Evolutionary conservation across 2,888 invertebrate genomes (phyloP).

Genomic region (Teleogryllus oceanicus): DNA sequence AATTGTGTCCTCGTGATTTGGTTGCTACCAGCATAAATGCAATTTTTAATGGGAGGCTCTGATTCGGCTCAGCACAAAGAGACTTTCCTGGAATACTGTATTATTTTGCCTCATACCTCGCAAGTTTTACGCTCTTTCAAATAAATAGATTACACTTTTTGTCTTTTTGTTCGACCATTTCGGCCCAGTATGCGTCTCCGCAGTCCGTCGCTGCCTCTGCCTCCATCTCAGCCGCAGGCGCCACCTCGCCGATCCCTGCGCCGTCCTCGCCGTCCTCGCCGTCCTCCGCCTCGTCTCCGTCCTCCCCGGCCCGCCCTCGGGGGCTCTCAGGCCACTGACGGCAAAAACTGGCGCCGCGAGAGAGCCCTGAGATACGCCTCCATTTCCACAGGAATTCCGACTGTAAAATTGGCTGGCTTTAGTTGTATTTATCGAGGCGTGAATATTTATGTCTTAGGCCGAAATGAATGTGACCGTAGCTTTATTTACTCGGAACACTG

Average conservation of each 20-base stretch:
- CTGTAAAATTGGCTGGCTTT: neutral
- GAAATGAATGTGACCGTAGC: neutral
- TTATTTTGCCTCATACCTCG: too few relatives aligned
- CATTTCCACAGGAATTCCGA: slow-evolving; percentile 2
- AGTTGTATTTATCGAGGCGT: slow-evolving; percentile 8
- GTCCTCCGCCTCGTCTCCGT: neutral
- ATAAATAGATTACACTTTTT: too few relatives aligned
- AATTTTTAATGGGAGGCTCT: too few relatives aligned
- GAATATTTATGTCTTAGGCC: neutral
- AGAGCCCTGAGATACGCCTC: neutral
- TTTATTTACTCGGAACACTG: neutral
- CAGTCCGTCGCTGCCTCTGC: too few relatives aligned
- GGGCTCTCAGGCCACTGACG: neutral
- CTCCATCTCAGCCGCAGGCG: neutral
- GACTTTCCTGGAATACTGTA: too few relatives aligned
- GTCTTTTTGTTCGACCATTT: too few relatives aligned
- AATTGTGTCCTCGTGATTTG: too few relatives aligned
- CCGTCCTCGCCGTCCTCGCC: neutral
- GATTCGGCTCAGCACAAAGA: too few relatives aligned
- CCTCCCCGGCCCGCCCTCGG: neutral
- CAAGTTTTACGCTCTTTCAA: too few relatives aligned
- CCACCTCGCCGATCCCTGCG: neutral
- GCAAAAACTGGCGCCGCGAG: neutral
- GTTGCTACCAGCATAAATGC: too few relatives aligned
- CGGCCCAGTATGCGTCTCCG: too few relatives aligned